Evolutionary conservation across 2,113 vertebrate species (phyloP).

Genomic region (Tragelaphus strepsiceros): DNA sequence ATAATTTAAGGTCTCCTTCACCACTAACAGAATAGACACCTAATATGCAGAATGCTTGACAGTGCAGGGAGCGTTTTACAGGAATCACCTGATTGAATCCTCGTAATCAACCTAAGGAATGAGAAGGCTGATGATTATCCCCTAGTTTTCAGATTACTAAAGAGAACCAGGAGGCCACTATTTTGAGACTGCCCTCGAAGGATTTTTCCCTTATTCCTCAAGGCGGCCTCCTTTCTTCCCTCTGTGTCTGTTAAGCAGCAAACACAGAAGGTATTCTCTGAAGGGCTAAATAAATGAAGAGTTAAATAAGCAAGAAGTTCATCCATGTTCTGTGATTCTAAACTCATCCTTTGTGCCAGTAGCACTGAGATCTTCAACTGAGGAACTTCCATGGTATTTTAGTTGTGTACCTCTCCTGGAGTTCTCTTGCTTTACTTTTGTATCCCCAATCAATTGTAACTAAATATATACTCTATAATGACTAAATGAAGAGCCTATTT

Average conservation of each 20-base stretch:
- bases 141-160: neutral
- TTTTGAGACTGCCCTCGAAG: neutral
- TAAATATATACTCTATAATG: neutral
- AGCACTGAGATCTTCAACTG: neutral
- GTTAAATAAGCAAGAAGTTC: neutral
- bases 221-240: neutral
- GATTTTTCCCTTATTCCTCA: neutral
- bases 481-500: neutral
- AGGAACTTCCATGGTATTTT: neutral
- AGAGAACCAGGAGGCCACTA: neutral
- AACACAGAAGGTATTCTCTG: neutral
- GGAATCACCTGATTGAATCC: neutral
- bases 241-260: neutral
- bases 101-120: neutral
- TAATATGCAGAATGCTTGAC: neutral
- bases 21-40: neutral
- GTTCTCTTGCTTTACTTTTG: neutral
- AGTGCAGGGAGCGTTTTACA: neutral
- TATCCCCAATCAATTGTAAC: neutral
- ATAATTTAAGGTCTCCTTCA: neutral
- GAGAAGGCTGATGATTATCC: neutral
- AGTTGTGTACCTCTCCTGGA: fast-evolving
- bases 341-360: neutral
- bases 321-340: neutral
- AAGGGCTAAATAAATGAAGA: neutral